phyloP scores from a whole-genome alignment of 1,140 invertebrate species.

The Drosophila pectinifera region DNA sequence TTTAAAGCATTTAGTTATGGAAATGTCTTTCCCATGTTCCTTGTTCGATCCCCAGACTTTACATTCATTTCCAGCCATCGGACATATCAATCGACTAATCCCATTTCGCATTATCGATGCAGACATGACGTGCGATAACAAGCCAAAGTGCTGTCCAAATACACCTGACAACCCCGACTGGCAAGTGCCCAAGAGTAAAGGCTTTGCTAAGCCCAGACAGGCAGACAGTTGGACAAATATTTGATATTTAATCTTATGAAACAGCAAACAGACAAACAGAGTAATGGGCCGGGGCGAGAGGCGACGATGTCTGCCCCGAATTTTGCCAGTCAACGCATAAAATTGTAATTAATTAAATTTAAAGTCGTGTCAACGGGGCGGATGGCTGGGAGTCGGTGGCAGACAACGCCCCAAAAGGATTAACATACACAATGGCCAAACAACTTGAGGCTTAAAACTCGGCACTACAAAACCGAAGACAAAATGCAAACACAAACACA shows the following conservation, averaged over 20 bases:
- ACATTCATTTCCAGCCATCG: constrained; percentile 13
- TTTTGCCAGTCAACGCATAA: constrained; percentile 65
- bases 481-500: constrained; percentile 71
- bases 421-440: constrained; percentile 76
- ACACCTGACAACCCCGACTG: constrained; percentile 55
- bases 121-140: constrained; percentile 42
- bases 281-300: constrained; percentile 7
- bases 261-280: constrained; percentile 54
- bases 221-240: constrained; percentile 38
- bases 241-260: constrained; percentile 61
- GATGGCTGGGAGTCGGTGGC: not conserved
- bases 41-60: not conserved
- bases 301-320: constrained; percentile 37
- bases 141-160: constrained; percentile 53
- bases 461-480: constrained; percentile 68
- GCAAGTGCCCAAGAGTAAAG: constrained; percentile 63
- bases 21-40: not conserved
- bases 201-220: constrained; percentile 31
- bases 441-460: constrained; percentile 77
- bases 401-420: constrained; percentile 63
- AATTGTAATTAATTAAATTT: constrained; percentile 83
- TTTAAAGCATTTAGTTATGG: no score
- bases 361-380: constrained; percentile 54
- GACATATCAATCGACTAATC: constrained; percentile 25
- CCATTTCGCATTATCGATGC: constrained; percentile 38